Evolutionary conservation across 1,140 invertebrate genomes (phyloP), one percentile per base, ranked within the genome.

Genomic region (Eufriesea mexicana): DNA sequence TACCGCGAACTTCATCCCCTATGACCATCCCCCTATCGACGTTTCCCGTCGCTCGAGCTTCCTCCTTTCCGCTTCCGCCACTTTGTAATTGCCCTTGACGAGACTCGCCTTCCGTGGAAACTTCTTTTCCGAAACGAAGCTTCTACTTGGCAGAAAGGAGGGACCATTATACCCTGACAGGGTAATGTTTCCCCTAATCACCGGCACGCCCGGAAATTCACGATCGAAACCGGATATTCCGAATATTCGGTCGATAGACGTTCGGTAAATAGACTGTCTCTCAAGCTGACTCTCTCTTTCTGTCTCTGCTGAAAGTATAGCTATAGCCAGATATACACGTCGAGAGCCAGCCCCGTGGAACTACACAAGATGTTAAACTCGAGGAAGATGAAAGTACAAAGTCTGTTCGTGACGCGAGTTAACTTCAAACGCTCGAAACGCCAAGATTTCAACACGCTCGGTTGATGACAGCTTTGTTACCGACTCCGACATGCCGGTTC

Each of bases 351-450:
- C 10, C 35, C 14, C n/a, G 45, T 42, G 61, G 5, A 67, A 54
- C 42, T 82, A 57, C 73, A 16, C 79, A 76, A 82, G 73, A 82
- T 59, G 79, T 76, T 82, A 76, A 76, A 61, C 85, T 73, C 70
- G 18, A 67, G 73, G 47, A 87, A 86, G 82, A 86, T 79, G 85
- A 75, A 86, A 87, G 75, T 84, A 86, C 59, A 67, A 73, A 79
- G 64, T 57, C 85, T 86, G 85, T 59, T 64, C 67, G 62, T 74
- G 84, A 86, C 79, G 71, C 55, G 49, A 85, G 78, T 72, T 72
- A 73, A 86, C 79, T 74, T 83, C 70, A 83, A 86, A 83, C 68
- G 79, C 49, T 57, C 64, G 72, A 64, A 55, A 79, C 51, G 49
- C 51, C 25, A 9, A 54, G 59, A 62, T 54, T 72, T 59, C 77